Conservation (phyloP, 2,113 vertebrate genomes). For the Panurus biarmicus region DNA sequence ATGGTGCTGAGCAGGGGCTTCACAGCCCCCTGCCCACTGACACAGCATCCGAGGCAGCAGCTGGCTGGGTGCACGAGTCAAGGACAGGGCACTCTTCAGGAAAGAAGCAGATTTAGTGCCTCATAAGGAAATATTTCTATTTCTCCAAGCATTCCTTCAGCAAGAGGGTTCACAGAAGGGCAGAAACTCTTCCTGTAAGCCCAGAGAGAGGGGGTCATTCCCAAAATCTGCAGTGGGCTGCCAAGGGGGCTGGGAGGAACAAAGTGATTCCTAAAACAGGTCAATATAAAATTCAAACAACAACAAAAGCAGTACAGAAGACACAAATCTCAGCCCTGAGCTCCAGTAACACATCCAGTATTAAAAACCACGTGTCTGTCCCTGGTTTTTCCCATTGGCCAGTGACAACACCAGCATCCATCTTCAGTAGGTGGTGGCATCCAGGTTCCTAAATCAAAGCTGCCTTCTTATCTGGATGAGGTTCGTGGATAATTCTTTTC, state of each 20-base stretch:
- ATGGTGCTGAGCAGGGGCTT: neutral
- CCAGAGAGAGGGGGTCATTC: no score
- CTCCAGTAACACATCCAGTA: neutral
- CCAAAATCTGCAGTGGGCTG: neutral
- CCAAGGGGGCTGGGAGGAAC: neutral
- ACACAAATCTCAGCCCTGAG: neutral
- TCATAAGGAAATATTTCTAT: neutral
- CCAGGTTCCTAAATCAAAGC: neutral
- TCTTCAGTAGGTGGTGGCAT: neutral
- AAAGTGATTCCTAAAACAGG: neutral
- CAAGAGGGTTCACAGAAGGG: neutral
- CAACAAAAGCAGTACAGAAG: neutral
- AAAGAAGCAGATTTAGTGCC: neutral
- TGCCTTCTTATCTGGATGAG: neutral
- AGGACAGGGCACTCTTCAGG: neutral
- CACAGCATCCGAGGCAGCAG: accelerated
- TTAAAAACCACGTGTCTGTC: neutral
- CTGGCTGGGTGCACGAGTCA: neutral
- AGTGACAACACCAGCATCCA: neutral
- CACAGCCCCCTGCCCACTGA: neutral
- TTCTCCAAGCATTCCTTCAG: neutral
- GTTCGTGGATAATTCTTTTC: neutral
- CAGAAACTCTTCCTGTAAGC: neutral
- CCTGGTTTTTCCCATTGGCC: neutral
- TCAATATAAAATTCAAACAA: neutral